Conservation (phyloP, 1,140 invertebrate genomes). For the Zaprionus vittiger region DNA sequence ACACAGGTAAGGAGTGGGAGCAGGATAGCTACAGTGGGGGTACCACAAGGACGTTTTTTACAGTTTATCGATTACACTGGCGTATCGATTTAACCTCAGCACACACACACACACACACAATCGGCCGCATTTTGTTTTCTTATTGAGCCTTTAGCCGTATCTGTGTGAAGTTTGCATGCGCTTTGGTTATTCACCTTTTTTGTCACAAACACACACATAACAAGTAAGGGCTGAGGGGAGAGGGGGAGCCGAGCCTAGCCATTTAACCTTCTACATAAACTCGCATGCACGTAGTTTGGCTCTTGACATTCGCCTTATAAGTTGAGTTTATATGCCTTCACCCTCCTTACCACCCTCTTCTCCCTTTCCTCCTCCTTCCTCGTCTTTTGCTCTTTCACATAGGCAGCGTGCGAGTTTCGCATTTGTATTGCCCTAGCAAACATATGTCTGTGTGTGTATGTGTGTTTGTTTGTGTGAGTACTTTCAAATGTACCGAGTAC, state of each 20-base stretch:
- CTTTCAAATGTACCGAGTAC: slow-evolving; percentile 11
- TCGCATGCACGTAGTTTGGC: slow-evolving; percentile 42
- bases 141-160: slow-evolving; percentile 25
- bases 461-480: not conserved
- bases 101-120: slow-evolving; percentile 38
- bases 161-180: slow-evolving; percentile 40
- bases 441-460: not conserved
- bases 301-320: slow-evolving; percentile 77
- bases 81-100: slow-evolving; percentile 65
- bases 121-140: slow-evolving; percentile 25
- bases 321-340: slow-evolving; percentile 26
- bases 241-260: slow-evolving; percentile 45
- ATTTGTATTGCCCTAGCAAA: slow-evolving; percentile 31
- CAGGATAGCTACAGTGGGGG: not conserved
- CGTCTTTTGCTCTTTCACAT: slow-evolving; percentile 6
- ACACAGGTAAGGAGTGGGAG: slow-evolving; percentile 59
- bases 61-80: slow-evolving; percentile 60
- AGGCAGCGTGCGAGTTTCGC: slow-evolving; percentile 23
- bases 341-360: not conserved
- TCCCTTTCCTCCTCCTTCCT: not conserved
- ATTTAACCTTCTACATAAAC: slow-evolving; percentile 61
- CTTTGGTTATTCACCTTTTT: slow-evolving; percentile 79
- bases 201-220: slow-evolving; percentile 15
- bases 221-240: not conserved
- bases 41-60: slow-evolving; percentile 34